These are phyloP conservation scores for Pecten maximus DNA, from an alignment of 2,888 invertebrate species.

Conservation along the genomic window DNA sequence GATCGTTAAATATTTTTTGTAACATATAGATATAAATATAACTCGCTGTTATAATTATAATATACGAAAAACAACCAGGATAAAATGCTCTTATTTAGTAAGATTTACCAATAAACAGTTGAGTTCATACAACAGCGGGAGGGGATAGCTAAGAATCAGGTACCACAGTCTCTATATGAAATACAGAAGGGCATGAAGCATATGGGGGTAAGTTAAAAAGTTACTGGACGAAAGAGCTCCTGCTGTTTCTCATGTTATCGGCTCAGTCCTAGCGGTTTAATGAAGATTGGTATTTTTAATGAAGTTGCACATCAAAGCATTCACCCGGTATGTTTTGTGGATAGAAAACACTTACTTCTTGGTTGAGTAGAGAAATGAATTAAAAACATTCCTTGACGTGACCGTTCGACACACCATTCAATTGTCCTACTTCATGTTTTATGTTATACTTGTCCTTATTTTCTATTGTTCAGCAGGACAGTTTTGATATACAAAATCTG, in stretches of 20 bases:
- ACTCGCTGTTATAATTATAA: neutral
- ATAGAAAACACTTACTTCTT: neutral
- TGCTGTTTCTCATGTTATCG: neutral
- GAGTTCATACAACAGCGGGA: neutral
- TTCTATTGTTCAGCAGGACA: neutral
- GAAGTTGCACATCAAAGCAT: conserved; percentile 5
- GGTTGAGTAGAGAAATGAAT: conserved; percentile 27
- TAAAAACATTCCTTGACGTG: neutral
- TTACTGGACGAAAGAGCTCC: neutral
- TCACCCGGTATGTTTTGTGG: neutral
- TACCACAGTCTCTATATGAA: too few relatives aligned
- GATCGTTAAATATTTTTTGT: neutral
- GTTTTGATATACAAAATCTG: neutral
- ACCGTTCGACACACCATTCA: neutral
- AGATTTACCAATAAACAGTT: neutral
- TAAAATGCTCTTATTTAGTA: neutral
- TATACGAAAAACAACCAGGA: neutral
- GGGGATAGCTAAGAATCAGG: neutral
- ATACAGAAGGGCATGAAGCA: neutral
- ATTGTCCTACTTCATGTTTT: neutral
- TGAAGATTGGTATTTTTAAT: conserved; percentile 27
- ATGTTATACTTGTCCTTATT: neutral
- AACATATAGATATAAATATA: neutral
- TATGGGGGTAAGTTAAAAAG: neutral
- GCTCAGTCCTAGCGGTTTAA: neutral